Evolutionary conservation across 2,113 vertebrate genomes (phyloP).

Genomic region (Enhydra lutris): DNA sequence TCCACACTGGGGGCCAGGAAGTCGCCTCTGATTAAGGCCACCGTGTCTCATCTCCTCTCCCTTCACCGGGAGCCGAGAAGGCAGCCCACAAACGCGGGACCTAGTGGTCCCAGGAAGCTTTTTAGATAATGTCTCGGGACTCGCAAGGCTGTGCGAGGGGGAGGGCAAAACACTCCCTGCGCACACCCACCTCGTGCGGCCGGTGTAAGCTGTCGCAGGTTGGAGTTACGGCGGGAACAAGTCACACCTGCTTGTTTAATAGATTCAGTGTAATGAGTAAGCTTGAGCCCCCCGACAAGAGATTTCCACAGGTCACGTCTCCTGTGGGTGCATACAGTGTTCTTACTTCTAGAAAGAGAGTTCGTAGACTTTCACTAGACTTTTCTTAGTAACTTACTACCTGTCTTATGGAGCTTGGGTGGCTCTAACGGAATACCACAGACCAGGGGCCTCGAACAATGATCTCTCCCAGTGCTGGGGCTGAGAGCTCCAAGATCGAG

Average conservation of each 20-base stretch:
- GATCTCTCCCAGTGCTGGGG: not conserved
- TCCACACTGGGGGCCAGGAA: not conserved
- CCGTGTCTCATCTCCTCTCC: not conserved
- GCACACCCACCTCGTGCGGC: not conserved
- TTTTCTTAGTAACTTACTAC: not conserved
- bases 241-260: not conserved
- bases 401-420: not conserved
- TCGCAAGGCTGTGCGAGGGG: not conserved
- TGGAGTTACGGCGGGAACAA: not conserved
- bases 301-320: not conserved
- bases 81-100: not conserved
- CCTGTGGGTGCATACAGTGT: not conserved
- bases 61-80: not conserved
- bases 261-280: not conserved
- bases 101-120: not conserved
- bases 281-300: not conserved
- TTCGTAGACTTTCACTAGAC: not conserved
- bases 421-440: not conserved
- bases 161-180: not conserved
- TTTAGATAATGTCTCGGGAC: not conserved
- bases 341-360: not conserved
- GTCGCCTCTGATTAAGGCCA: not conserved
- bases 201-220: not conserved
- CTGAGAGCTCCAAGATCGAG: not conserved
- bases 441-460: not conserved